Evolutionary conservation across 2,797 vertebrate species (phyloP), one percentile per base, ranked within the genome.

Genomic region (Nannoperca obscura): DNA sequence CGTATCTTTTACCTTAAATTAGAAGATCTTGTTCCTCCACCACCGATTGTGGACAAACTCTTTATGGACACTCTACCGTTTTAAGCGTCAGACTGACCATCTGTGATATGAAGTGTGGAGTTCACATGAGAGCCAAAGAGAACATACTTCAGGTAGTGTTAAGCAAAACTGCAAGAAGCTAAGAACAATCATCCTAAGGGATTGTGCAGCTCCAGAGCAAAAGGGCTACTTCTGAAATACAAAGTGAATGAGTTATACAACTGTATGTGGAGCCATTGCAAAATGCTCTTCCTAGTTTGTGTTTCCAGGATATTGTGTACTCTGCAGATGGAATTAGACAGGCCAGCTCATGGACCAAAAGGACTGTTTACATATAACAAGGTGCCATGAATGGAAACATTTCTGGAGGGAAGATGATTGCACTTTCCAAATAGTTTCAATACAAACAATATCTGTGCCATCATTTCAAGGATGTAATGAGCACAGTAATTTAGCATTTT

Each of bases 1-100:
- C 96, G 97, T 46, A 98, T 99, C 85, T 97, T 99, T 90, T 99
- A 98, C 94, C 96, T 99, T 84, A 99, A 99, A 90, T 88, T 99
- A 73, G 97, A 97, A 88, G 95, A 98, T 80, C 85, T 99, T 55
- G 97, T 98, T 76, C 96, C 97, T 0, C 97, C 97, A 0, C 98
- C 98, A 0, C 97, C 97, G 0, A 96, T 99, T 0, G 96, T 99
- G 0, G 97, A 99, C 68, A 98, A 98, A 93, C 97, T 99, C 86
- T 97, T 99, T 88, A 96, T 97, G 97, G 97, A 99, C 89, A 96
- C 96, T 0, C 91, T 98, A 91, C 97, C 97, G 40, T 99, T 98
- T 93, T 98, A 93, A 97, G 79, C 2, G 9, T 17, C 44, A 63
- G 20, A 42, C 49, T 14, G 30, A 71, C n/a, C 7, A 30, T 44